Percentiles rank a stretch among this genome's conserved stretches.
Evolutionary conservation across 2,888 invertebrate genomes (phyloP).

Genomic region (Sminthurides aquaticus): DNA sequence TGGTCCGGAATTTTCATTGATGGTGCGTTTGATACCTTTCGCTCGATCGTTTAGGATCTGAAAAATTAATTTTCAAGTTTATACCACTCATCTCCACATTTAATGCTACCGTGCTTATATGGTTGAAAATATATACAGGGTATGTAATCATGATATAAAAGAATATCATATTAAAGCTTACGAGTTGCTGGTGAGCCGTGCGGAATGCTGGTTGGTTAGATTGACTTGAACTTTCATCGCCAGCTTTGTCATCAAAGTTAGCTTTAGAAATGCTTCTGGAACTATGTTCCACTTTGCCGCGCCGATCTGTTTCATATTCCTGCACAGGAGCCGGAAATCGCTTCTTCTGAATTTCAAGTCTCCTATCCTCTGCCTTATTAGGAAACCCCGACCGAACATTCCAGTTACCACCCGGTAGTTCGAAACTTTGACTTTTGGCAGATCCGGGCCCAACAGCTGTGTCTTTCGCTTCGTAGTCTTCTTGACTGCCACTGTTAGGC

Average conservation of each 20-base stretch:
- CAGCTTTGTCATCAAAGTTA: neutral
- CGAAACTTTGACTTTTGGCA: neutral
- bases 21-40: slow-evolving; percentile 31
- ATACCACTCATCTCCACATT: too few species aligned
- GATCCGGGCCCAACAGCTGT: neutral
- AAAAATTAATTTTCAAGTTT: neutral
- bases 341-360: neutral
- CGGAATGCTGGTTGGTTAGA: neutral
- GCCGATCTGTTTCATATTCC: neutral
- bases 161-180: neutral
- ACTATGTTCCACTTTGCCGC: too few species aligned
- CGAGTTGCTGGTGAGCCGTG: slow-evolving; percentile 17
- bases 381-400: neutral
- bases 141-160: too few species aligned
- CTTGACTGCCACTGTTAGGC: neutral
- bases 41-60: slow-evolving; percentile 29
- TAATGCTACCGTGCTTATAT: neutral
- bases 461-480: too few species aligned
- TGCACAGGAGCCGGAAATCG: neutral
- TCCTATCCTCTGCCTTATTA: neutral
- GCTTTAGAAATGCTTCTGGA: too few species aligned
- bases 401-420: neutral
- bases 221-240: neutral
- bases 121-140: too few species aligned
- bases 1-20: slow-evolving; percentile 8